Evolutionary conservation across 2,113 vertebrate species (phyloP).

Genomic region (Peromyscus polionotus): DNA sequence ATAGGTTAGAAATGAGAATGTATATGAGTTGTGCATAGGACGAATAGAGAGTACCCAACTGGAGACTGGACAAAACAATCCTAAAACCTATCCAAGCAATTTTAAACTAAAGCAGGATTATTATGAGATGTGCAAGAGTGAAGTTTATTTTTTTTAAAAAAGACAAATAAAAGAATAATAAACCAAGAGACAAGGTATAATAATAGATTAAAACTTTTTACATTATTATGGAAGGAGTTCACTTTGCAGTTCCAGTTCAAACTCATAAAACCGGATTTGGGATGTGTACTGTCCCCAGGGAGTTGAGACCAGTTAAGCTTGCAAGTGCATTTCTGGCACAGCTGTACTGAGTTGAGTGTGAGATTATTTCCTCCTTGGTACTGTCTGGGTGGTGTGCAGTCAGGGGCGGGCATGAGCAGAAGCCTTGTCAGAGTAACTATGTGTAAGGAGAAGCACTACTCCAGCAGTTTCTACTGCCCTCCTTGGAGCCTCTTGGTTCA

Average conservation of each 20-base stretch:
- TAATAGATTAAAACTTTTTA: not conserved
- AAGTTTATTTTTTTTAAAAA: not conserved
- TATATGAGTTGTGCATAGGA: not conserved
- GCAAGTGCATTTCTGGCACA: not conserved
- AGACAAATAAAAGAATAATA: not conserved
- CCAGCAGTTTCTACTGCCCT: not conserved
- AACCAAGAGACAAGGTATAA: not conserved
- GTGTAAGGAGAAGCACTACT: not conserved
- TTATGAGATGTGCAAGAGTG: not conserved
- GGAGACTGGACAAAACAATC: not conserved
- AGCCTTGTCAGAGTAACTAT: not conserved
- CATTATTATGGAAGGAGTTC: not conserved
- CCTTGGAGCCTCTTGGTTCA: not conserved
- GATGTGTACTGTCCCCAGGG: not conserved
- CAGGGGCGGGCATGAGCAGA: not conserved
- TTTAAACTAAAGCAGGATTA: not conserved
- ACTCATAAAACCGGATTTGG: not conserved
- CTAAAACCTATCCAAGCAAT: not conserved
- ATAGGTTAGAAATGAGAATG: not conserved
- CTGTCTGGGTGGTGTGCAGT: not conserved
- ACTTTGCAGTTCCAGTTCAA: not conserved
- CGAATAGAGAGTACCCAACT: not conserved
- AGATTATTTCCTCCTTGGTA: not conserved
- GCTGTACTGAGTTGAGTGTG: not conserved
- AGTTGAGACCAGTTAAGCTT: not conserved